Percentiles rank a stretch among this genome's conserved stretches.
Evolutionary conservation across 2,113 vertebrate genomes (phyloP).

Genomic region (Tachuris rubrigastra): DNA sequence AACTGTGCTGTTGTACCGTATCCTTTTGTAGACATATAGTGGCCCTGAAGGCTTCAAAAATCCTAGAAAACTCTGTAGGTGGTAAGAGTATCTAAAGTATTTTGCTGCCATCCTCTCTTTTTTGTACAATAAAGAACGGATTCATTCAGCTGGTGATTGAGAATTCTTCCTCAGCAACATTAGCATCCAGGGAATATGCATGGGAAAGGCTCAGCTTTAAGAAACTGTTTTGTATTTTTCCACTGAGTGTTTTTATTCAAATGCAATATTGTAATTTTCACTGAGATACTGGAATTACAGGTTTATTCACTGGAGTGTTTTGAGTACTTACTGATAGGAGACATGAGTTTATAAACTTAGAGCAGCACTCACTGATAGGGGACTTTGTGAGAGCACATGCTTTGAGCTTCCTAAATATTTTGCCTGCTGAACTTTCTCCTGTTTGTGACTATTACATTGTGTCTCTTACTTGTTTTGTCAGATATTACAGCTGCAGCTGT

Average conservation of each 20-base stretch:
- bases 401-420: background rate
- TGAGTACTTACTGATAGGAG: background rate
- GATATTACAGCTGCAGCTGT: background rate
- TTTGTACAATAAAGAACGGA: background rate
- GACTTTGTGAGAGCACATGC: background rate
- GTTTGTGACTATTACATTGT: background rate
- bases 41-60: background rate
- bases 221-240: background rate
- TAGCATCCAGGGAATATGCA: background rate
- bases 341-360: background rate
- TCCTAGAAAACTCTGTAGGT: background rate
- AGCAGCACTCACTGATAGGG: background rate
- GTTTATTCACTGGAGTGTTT: background rate
- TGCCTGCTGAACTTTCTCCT: background rate
- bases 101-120: background rate
- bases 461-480: background rate
- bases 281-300: background rate
- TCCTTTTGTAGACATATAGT: conserved; percentile 75
- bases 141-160: background rate
- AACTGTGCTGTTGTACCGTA: conserved; percentile 91
- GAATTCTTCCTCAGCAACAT: background rate
- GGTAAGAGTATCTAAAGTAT: background rate
- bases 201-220: background rate
- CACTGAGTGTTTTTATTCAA: background rate
- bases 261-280: background rate